Evolutionary conservation across 1,140 invertebrate species (phyloP).

Genomic region (Steinernema khuongi): DNA sequence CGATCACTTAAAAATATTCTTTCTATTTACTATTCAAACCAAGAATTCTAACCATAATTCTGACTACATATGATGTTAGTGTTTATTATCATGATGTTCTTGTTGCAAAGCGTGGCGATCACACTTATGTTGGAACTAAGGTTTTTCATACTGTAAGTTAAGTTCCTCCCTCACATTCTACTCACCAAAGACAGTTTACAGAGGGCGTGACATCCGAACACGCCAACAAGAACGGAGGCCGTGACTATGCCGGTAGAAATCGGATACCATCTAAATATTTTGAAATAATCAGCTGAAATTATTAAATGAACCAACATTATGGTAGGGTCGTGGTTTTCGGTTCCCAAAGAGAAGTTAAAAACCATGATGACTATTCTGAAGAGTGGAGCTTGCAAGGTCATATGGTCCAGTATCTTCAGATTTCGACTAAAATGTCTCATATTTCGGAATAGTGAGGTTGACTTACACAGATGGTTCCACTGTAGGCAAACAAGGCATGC

Average conservation of each 20-base stretch:
- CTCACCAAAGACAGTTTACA: not conserved
- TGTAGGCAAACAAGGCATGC: slow-evolving; percentile 5
- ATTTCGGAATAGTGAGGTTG: not conserved
- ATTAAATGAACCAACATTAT: not conserved
- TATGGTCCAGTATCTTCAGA: not conserved
- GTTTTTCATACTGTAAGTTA: not conserved
- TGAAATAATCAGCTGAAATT: not conserved
- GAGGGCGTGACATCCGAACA: not conserved
- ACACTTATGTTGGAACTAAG: too few relatives aligned
- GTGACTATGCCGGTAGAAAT: slow-evolving; percentile 4
- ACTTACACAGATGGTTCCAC: slow-evolving; percentile 6
- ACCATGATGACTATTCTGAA: not conserved
- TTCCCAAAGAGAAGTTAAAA: not conserved
- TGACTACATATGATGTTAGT: not conserved
- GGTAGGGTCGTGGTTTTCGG: not conserved
- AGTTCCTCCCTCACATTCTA: not conserved
- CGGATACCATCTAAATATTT: not conserved
- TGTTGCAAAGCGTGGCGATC: not conserved
- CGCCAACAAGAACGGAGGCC: not conserved
- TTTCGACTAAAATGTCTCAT: not conserved
- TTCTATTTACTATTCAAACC: too few relatives aligned
- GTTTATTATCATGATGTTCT: not conserved
- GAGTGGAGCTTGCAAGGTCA: not conserved
- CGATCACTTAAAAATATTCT: too few relatives aligned
- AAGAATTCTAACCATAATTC: not conserved